phyloP scores from a whole-genome alignment of 2,113 vertebrate genomes.

The Addax nasomaculatus region DNA sequence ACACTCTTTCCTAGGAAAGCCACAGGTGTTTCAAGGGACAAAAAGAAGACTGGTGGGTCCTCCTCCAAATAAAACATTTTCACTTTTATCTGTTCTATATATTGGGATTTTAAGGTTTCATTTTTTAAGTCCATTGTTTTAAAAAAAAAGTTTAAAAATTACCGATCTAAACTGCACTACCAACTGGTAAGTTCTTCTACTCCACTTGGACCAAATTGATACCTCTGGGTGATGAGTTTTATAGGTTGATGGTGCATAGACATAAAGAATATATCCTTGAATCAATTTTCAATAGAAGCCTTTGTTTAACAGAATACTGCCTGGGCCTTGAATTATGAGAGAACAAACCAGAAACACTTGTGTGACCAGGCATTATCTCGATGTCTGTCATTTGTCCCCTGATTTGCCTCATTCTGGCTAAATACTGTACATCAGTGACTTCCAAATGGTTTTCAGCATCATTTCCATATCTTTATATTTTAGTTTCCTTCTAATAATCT shows the following conservation, averaged over 20 bases:
- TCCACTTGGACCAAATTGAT: not conserved
- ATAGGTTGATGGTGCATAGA: not conserved
- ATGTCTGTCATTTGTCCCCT: not conserved
- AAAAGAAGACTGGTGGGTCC: not conserved
- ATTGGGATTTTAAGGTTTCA: not conserved
- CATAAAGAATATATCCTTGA: not conserved
- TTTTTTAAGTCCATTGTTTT: not conserved
- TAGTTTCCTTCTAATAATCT: not conserved
- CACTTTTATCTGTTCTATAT: not conserved
- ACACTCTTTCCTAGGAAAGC: not conserved
- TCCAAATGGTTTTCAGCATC: not conserved
- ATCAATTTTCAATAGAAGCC: not conserved
- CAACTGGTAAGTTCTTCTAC: not conserved
- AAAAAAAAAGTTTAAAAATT: not conserved
- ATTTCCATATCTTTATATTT: not conserved
- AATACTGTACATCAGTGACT: not conserved
- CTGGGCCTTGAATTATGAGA: not conserved
- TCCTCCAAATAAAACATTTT: not conserved
- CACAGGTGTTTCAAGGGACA: not conserved
- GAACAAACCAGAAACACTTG: slow-evolving; percentile 32
- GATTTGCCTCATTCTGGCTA: not conserved
- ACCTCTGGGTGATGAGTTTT: not conserved
- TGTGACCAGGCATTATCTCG: not conserved
- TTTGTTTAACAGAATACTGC: slow-evolving; percentile 14
- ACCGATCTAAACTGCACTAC: not conserved